A percentile compares a stretch with the other conserved stretches of the same genome.
phyloP scores from a whole-genome alignment of 2,113 vertebrate genomes.

The Chaetura pelagica region DNA sequence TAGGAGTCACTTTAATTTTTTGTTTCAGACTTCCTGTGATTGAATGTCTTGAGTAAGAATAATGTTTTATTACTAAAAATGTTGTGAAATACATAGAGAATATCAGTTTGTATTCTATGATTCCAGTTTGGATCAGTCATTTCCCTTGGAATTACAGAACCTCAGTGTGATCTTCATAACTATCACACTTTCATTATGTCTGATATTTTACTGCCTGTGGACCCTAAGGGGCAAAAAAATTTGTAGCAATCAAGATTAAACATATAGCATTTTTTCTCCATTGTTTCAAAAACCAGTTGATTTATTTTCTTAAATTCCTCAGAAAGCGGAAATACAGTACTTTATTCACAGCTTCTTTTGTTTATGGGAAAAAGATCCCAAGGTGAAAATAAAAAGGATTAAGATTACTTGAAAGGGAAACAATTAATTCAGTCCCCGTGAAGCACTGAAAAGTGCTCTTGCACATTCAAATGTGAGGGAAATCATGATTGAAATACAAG shows the following conservation, averaged over 20 bases:
- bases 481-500: neutral
- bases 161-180: neutral
- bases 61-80: constrained; percentile 28
- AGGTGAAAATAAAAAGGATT: neutral
- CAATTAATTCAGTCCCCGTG: neutral
- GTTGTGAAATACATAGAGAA: neutral
- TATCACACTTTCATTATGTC: neutral
- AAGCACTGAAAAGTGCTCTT: neutral
- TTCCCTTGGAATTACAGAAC: neutral
- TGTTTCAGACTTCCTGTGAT: neutral
- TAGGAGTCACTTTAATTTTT: constrained; percentile 16
- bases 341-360: neutral
- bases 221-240: neutral
- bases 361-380: neutral
- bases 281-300: neutral
- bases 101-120: constrained; percentile 5
- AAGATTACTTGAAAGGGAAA: neutral
- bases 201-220: neutral
- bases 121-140: neutral
- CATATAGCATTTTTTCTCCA: neutral
- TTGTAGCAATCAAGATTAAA: neutral
- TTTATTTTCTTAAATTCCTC: neutral
- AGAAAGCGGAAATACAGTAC: neutral
- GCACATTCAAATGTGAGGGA: neutral
- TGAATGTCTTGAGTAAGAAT: constrained; percentile 18